Evolutionary conservation across 2,888 invertebrate species (phyloP), one percentile per base, ranked within the genome.

Genomic region (Sinodicranocentrus sp.): DNA sequence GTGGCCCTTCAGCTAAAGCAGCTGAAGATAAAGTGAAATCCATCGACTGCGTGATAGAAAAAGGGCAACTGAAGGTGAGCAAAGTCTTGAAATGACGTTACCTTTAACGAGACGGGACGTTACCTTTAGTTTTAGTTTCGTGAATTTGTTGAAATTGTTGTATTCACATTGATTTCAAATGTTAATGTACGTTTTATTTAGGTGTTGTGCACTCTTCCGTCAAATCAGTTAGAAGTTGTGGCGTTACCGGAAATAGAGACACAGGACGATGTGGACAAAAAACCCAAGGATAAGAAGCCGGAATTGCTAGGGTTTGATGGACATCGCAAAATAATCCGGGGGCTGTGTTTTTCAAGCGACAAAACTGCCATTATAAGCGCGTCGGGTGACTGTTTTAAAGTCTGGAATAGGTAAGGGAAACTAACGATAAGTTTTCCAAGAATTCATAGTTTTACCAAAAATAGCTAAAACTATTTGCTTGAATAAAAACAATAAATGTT

Each of bases 291-390:
- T 19, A 61, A 15, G 28, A 75, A 71, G 52, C 48, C 26, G 2
- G 76, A 68, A n/a, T 39, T 86, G 5, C 33, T 88, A 15, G 86
- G 86, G 1, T 89, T 89, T 83, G 88, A 95, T 15, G 98, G 98
- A 0, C 99, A 99, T 91, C 94, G 96, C 78, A 95, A 95, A 61
- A 97, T 98, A 90, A 95, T 98, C 5, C 93, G 97, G 68, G 94
- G 95, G 23, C 92, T 99, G 23, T 93, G 95, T 75, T 97, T 99
- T 90, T 97, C 97, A 90, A 96, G 96, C 0, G 98, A 98, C 91
- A 96, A 95, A 90, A 92, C 96, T 82, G 96, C 96, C 0, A 92
- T 98, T 82, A 93, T 95, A 0, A 96, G 98, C 0, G 97, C 95
- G 0, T 95, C 97, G 86, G 95, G 94, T 0, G 97, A 98, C 88